Base-by-base conservation (phyloP, 1,140 invertebrate genomes). In the Callitettix versicolor region DNA sequence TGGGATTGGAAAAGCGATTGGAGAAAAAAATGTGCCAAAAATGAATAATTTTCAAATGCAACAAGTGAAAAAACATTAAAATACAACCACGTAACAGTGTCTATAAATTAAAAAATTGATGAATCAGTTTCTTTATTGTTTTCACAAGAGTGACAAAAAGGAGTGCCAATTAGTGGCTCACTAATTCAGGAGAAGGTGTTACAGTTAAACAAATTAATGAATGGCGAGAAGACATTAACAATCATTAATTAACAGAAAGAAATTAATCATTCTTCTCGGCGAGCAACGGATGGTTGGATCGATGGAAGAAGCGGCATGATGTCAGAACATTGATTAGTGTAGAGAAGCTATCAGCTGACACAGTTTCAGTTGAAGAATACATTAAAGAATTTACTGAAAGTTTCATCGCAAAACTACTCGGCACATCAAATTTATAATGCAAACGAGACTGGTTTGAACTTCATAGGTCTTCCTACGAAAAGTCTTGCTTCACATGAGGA, bases 261-360 rank as follows among this genome's bases (percentile, higher is more conserved):
- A 20, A 21, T 12, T 20, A 24, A 33, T 15, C 47, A 61, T 21
- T 64, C 62, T 59, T 52, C 58, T 30, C 9, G 34, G 60, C 62
- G n/a, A 65, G 62, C 57, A 43, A 57, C 43, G 63, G 62, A 17
- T 63, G 60, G 60, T 53, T 62, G 44, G 55, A 58, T 41, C 33
- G 63, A 33, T 64, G 58, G 60, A 64, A 64, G 36, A 60, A 51
- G 41, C 38, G 58, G 20, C 50, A 60, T 54, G 47, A 50, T 9
- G 53, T 62, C 34, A 33, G 55, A 2, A 12, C 44, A 11, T 22
- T 58, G 9, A 59, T 63, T 18, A 51, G 49, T 54, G 60, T 20
- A 2, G 21, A 48, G 4, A 48, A 48, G 26, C 11, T 48, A 15
- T 48, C 21, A 24, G 24, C 46, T 12, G 26, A 48, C 15, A 14